Evolutionary conservation across 2,113 vertebrate genomes (phyloP), one percentile per base, ranked within the genome.

Genomic region (Bufo bufo): DNA sequence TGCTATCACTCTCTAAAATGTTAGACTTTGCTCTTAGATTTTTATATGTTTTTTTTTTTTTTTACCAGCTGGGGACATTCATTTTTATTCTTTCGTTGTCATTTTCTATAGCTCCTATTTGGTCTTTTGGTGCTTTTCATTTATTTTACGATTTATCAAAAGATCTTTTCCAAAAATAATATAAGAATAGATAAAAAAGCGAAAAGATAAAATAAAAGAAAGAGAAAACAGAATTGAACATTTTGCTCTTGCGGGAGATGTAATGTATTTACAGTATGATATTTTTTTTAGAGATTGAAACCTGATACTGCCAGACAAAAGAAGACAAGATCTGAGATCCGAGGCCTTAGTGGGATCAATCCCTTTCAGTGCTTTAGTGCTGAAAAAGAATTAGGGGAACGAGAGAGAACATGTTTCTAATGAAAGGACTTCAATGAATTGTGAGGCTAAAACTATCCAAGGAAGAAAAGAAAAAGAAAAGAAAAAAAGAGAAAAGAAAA

Each of bases 1-100:
- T 87, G 81, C 65, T 82, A 75, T 74, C 75, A 59, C 86, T 74
- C 81, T 82, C 43, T 78, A n/a, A 84, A 75, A 84, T 47, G 49
- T 78, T 69, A 65, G 72, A 89, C 50, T 61, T 71, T 84, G 50
- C 78, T 84, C 84, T 89, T 89, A 84, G 50, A 61, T 69, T 58
- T 83, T 89, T 33, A 33, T 33, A 0, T 1, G 33, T 33, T 88
- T 88, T 69, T 69, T 69, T 33, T 65, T 65, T 65, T 65, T 13
- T 7, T 3, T 75, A 69, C 87, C 72, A 78, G 61, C 72, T 77
- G 69, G 71, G 56, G 77, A 77, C 17, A 84, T 49, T 33, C 61
- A 65, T 84, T 89, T 63, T 83, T 75, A 20, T 66, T 54, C 19
- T 43, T 56, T 77, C 61, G 77, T 79, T 82, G 0, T 2, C 43